Base-by-base conservation (phyloP, 2,113 vertebrate genomes). In the Zingel zingel region DNA sequence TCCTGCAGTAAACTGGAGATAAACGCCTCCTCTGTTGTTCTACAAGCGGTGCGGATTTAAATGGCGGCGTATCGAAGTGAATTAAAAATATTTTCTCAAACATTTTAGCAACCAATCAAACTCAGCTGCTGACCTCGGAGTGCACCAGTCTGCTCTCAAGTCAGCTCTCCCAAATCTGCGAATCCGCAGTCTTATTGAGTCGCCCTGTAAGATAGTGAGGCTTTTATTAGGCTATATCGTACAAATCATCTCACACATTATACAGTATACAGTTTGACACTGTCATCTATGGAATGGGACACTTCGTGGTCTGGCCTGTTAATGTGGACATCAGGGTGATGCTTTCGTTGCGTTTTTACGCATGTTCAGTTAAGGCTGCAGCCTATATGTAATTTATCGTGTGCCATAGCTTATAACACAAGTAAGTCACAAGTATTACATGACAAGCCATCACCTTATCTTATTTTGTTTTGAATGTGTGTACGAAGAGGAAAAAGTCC, bases 401-500 rank as follows among this genome's bases (percentile, higher is more conserved):
- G 33, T 30, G 45, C 58, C 62, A 13, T 5, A 47, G 43, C n/a
- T 43, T 15, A 19, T 10, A 56, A 73, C 33, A 33, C 33, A 33
- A 33, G 6, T 30, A 25, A 11, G 33, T 59, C 13, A 21, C 27
- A 16, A 48, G 45, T 65, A 5, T 39, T 8, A 66, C 39, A 68
- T 59, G 76, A 48, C 76, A 54, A 62, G 67, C 39, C 30, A 48
- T 79, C 71, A 79, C 33, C 66, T 71, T 23, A 33, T 57, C 47
- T 63, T 61, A 36, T 70, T 50, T 63, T 62, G 59, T 78, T 27
- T 50, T 33, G 33, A n/a, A 27, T 58, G 58, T 74, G 78, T 71
- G 68, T 16, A 63, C 50, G 14, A 94, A 36, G 61, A 72, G 16
- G 18, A 71, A 96, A 61, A 97, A 96, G 95, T 97, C 94, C 92